Conservation (phyloP, 2,888 invertebrate genomes). For the Malthinus flaveolus region DNA sequence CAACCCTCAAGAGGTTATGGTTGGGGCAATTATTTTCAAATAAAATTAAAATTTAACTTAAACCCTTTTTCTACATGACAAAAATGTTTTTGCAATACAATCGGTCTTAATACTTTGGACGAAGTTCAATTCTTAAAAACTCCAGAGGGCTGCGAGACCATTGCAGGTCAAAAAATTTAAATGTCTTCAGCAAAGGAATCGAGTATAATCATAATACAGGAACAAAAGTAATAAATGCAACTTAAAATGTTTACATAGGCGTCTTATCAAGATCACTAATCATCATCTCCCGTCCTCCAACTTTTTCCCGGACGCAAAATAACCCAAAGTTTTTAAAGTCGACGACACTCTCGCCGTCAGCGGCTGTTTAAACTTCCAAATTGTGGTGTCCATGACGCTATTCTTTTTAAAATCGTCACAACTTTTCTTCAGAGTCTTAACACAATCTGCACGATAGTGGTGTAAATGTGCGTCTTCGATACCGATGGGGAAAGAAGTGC, state of each 20-base stretch:
- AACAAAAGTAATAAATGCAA: slow-evolving; percentile 7
- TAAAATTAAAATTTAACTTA: too few species aligned
- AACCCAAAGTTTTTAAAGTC: slow-evolving; percentile 69
- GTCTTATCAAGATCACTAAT: neutral
- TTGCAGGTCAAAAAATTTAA: too few species aligned
- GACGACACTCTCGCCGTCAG: slow-evolving; percentile 67
- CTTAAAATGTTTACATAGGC: neutral
- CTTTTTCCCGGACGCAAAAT: slow-evolving; percentile 54
- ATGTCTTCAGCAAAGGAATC: too few species aligned
- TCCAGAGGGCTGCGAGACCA: too few species aligned
- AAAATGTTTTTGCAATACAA: too few species aligned
- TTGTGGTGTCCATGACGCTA: slow-evolving; percentile 75
- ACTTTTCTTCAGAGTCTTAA: slow-evolving; percentile 76
- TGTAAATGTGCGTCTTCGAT: slow-evolving; percentile 81
- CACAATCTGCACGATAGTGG: slow-evolving; percentile 89
- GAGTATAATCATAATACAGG: slow-evolving; percentile 22
- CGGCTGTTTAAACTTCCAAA: slow-evolving; percentile 79
- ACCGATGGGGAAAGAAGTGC: slow-evolving; percentile 78
- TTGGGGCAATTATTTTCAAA: too few species aligned
- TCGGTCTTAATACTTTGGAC: too few species aligned
- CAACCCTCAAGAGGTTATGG: too few species aligned
- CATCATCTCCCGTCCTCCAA: slow-evolving; percentile 17
- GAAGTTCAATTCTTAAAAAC: too few species aligned
- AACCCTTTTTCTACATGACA: too few species aligned
- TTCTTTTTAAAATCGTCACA: slow-evolving; percentile 77